phyloP scores from a whole-genome alignment of 2,113 vertebrate genomes.

The Lycaon pictus region DNA sequence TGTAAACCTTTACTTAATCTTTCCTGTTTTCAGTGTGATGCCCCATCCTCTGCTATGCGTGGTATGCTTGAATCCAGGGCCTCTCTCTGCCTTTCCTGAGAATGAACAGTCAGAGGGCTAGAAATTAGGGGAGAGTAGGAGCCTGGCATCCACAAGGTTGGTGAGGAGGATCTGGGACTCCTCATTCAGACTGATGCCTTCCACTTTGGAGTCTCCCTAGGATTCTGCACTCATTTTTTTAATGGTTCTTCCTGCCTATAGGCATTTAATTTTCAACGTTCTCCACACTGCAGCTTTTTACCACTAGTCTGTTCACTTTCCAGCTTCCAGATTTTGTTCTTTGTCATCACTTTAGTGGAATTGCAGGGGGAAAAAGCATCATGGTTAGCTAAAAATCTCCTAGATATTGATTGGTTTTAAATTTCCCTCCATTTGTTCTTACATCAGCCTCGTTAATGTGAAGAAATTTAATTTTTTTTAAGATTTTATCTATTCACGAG shows the following conservation, averaged over 20 bases:
- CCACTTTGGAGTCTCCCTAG: background rate
- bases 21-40: background rate
- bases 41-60: background rate
- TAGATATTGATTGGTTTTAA: background rate
- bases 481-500: too few species aligned
- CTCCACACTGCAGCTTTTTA: background rate
- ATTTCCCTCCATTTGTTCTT: background rate
- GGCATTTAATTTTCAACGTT: background rate
- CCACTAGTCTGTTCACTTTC: background rate
- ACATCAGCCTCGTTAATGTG: background rate
- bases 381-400: background rate
- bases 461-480: background rate
- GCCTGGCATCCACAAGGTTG: background rate
- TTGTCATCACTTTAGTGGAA: background rate
- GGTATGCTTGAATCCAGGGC: background rate
- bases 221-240: background rate
- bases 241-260: background rate
- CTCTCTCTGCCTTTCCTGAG: background rate
- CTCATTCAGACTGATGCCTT: background rate
- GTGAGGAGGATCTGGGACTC: background rate
- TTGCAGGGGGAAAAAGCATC: background rate
- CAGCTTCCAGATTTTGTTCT: background rate
- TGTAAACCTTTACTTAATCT: slow-evolving; percentile 8
- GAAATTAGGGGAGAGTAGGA: background rate
- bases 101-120: background rate